A percentile compares a stretch with the other conserved stretches of the same genome.
Conservation (phyloP, 2,888 invertebrate species). For the Elysia crispata region DNA sequence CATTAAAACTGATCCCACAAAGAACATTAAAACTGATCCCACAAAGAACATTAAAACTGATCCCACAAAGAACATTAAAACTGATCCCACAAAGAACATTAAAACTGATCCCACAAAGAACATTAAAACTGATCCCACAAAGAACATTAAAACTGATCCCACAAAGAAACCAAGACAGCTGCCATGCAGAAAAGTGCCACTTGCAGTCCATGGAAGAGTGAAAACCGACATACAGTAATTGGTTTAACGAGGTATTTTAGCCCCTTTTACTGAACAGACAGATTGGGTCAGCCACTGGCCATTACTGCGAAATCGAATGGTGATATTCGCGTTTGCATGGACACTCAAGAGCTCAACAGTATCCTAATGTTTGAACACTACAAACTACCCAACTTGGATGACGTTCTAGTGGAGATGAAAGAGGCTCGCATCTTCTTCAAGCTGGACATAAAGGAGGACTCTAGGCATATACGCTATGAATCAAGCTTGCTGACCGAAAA, state of each 20-base stretch:
- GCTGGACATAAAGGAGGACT: constrained; percentile 51
- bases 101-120: too few species aligned
- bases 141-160: background rate
- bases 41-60: too few species aligned
- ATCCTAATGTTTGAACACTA: constrained; percentile 49
- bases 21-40: too few species aligned
- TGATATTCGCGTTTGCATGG: background rate
- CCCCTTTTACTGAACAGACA: background rate
- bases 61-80: too few species aligned
- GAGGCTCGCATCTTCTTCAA: constrained; percentile 52
- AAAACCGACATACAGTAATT: background rate
- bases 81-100: too few species aligned
- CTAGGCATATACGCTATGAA: constrained; percentile 54
- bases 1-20: too few species aligned
- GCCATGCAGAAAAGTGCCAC: background rate
- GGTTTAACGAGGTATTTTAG: background rate
- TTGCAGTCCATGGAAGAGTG: background rate
- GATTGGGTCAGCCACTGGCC: background rate
- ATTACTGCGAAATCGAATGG: background rate
- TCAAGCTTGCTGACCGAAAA: background rate
- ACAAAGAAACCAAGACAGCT: background rate
- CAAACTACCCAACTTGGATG: constrained; percentile 55
- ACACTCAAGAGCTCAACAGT: background rate
- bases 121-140: too few species aligned
- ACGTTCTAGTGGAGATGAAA: constrained; percentile 55